Percentiles rank a stretch among this genome's conserved stretches.
Evolutionary conservation across 2,797 vertebrate species (phyloP).

Genomic region (Uromys caudimaculatus): DNA sequence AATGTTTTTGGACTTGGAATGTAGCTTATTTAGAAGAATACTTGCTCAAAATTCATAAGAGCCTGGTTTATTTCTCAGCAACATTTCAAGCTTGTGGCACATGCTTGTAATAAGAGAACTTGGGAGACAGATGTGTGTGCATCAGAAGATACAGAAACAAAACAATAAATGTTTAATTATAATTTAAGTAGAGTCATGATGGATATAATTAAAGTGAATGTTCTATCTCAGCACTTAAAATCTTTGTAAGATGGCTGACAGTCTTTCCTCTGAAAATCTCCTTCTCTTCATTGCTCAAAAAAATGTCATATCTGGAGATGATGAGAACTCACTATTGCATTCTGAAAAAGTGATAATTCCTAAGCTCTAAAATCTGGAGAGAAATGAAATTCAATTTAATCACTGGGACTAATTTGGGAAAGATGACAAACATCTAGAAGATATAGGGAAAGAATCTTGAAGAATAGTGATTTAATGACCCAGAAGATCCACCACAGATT

Average conservation of each 20-base stretch:
- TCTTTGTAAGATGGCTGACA: not conserved
- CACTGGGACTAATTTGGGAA: not conserved
- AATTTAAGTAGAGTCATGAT: not conserved
- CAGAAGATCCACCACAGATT: too few relatives aligned
- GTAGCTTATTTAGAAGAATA: not conserved
- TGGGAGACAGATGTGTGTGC: not conserved
- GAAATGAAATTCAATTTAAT: not conserved
- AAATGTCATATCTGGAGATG: not conserved
- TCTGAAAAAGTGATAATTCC: not conserved
- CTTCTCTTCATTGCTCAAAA: not conserved
- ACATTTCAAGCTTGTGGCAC: not conserved
- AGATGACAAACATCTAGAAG: not conserved
- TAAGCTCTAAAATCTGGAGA: not conserved
- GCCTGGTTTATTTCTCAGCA: not conserved
- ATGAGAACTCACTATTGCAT: not conserved
- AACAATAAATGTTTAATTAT: not conserved
- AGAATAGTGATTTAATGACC: too few relatives aligned
- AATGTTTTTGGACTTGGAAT: not conserved
- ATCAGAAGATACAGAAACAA: not conserved
- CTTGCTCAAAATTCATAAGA: not conserved
- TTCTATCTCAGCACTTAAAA: not conserved
- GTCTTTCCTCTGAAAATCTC: not conserved
- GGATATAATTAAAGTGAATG: not conserved
- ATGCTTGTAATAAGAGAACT: not conserved
- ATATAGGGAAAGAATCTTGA: too few relatives aligned